Percentiles rank a stretch among this genome's conserved stretches.
Conservation (phyloP, 2,888 invertebrate genomes). For the Tryphoninae sp. region DNA sequence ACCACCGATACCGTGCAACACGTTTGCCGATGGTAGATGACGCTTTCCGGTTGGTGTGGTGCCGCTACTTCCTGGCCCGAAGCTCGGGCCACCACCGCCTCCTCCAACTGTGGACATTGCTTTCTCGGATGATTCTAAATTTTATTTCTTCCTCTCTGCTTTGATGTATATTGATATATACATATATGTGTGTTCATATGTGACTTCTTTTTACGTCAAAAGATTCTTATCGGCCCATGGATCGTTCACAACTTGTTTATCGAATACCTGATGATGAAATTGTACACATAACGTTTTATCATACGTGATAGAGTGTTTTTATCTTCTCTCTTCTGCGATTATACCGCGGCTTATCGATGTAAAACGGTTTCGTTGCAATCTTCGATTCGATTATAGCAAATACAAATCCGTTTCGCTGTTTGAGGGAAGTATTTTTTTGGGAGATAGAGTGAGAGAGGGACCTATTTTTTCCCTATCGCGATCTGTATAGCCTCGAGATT, state of each 20-base stretch:
- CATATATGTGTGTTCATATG: conserved; percentile 24
- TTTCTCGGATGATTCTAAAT: conserved; percentile 1
- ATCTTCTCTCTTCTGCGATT: background rate
- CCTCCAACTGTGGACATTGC: conserved; percentile 22
- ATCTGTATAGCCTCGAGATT: conserved; percentile 60
- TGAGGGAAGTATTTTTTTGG: conserved; percentile 19
- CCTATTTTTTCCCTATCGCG: conserved; percentile 53
- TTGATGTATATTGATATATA: conserved; percentile 44
- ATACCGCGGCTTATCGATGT: background rate
- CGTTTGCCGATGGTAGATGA: conserved; percentile 78
- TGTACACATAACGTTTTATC: too few species aligned
- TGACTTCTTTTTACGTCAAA: too few species aligned
- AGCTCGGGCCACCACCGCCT: conserved; percentile 69
- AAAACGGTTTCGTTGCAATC: conserved; percentile 37
- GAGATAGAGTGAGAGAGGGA: conserved; percentile 22
- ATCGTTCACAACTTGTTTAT: too few species aligned
- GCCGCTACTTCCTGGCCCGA: conserved; percentile 70
- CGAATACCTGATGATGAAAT: background rate
- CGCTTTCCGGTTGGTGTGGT: conserved; percentile 82
- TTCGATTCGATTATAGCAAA: conserved; percentile 22
- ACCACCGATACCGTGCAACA: conserved; percentile 85
- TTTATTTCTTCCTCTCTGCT: conserved; percentile 4
- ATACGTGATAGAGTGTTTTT: background rate
- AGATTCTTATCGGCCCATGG: background rate
- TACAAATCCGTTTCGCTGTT: conserved; percentile 16